These are phyloP conservation scores for Leucania comma DNA, from an alignment of 2,888 invertebrate species.

Conservation along the genomic window DNA sequence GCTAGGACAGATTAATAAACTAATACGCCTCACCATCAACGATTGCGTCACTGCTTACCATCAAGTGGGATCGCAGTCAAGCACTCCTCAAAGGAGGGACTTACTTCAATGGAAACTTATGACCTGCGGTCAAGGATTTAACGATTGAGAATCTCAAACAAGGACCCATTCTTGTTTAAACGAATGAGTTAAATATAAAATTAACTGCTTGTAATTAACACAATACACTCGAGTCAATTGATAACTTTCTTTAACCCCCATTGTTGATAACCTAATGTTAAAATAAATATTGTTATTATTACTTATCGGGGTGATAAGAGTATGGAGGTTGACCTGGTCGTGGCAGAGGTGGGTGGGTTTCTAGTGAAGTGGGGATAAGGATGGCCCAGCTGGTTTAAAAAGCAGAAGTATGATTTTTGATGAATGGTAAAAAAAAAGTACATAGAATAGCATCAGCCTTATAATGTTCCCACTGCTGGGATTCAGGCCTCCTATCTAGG, in stretches of 20 bases:
- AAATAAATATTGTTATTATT: slow-evolving; percentile 41
- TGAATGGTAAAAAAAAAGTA: no score
- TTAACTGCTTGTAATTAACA: slow-evolving; percentile 30
- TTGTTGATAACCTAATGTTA: slow-evolving; percentile 26
- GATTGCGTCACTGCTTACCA: no score
- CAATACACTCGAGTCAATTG: slow-evolving; percentile 21
- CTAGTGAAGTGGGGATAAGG: not conserved
- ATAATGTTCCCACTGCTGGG: no score
- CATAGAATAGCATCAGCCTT: no score
- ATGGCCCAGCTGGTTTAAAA: not conserved
- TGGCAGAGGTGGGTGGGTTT: slow-evolving; percentile 12
- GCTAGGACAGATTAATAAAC: no score
- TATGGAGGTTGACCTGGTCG: slow-evolving; percentile 18
- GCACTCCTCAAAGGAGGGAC: no score
- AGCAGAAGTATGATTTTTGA: no score
- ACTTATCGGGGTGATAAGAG: slow-evolving; percentile 22
- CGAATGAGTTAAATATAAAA: slow-evolving; percentile 2
- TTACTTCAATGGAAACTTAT: no score
- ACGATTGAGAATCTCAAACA: not conserved
- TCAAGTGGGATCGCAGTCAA: no score
- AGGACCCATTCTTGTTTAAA: not conserved
- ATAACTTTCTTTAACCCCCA: slow-evolving; percentile 41
- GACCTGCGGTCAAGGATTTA: not conserved
- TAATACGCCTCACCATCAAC: no score
- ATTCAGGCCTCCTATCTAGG: no score